Conservation (phyloP, 2,797 vertebrate species). For the Rhinoraja longicauda region DNA sequence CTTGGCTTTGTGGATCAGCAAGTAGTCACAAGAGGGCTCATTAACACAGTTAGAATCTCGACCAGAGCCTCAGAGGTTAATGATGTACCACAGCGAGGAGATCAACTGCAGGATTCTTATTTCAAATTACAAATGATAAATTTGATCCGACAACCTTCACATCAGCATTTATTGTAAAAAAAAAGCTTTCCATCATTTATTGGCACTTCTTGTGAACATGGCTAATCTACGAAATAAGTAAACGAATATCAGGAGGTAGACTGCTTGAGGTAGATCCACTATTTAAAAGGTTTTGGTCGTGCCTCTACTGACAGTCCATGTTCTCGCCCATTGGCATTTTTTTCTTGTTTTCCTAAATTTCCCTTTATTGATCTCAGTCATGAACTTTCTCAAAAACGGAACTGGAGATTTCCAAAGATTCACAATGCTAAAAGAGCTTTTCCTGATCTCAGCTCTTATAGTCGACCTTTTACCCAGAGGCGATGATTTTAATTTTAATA, state of each 20-base stretch:
- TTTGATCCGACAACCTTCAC: not conserved
- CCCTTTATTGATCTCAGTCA: no score
- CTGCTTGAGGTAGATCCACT: not conserved
- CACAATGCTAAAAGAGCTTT: no score
- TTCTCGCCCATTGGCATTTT: no score
- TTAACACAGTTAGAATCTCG: not conserved
- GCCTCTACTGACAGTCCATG: no score
- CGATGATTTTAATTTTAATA: no score
- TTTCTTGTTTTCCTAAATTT: no score
- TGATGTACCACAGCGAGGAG: not conserved
- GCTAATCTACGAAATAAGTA: not conserved
- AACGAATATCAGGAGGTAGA: not conserved
- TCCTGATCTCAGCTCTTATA: no score
- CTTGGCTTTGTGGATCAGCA: not conserved
- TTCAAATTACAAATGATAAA: not conserved
- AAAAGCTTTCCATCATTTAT: not conserved
- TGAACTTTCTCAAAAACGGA: no score
- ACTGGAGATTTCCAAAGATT: no score
- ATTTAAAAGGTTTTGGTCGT: no score
- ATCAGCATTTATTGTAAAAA: not conserved
- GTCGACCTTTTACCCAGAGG: no score
- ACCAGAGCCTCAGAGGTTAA: not conserved
- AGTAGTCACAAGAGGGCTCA: not conserved
- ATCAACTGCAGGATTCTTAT: not conserved
- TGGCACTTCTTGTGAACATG: not conserved